phyloP scores from a whole-genome alignment of 2,797 vertebrate genomes.

The Tympanoctomys barrerae region DNA sequence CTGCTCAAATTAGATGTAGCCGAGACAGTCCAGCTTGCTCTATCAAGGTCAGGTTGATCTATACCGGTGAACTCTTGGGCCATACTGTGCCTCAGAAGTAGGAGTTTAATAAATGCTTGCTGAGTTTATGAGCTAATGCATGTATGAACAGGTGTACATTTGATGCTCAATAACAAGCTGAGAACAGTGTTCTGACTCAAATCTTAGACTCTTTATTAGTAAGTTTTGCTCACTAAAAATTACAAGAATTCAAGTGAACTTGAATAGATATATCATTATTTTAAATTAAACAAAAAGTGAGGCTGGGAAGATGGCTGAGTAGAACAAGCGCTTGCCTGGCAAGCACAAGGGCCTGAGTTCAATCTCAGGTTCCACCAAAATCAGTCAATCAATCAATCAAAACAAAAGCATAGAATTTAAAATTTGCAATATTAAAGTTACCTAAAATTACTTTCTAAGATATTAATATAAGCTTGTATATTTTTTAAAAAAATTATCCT shows the following conservation, averaged over 20 bases:
- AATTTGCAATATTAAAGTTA: background rate
- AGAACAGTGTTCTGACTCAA: background rate
- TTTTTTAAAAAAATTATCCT: constrained; percentile 2
- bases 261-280: constrained; percentile 25
- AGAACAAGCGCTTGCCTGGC: too few species aligned
- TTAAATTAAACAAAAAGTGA: background rate
- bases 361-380: too few species aligned
- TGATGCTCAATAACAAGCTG: background rate
- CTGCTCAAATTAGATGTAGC: constrained; percentile 42
- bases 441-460: constrained; percentile 25
- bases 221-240: constrained; percentile 29
- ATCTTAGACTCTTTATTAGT: background rate
- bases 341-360: too few species aligned
- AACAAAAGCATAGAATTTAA: background rate
- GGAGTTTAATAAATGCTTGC: background rate
- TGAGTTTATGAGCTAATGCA: background rate
- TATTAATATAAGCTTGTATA: background rate
- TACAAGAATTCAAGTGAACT: constrained; percentile 27
- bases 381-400: too few species aligned
- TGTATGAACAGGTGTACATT: background rate
- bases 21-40: background rate
- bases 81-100: background rate
- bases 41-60: background rate
- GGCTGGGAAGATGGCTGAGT: too few species aligned
- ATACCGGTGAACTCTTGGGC: background rate